Evolutionary conservation across 92 coral and sea anemone genomes (phyloP).

Genomic region (Epizoanthus rinbou): DNA sequence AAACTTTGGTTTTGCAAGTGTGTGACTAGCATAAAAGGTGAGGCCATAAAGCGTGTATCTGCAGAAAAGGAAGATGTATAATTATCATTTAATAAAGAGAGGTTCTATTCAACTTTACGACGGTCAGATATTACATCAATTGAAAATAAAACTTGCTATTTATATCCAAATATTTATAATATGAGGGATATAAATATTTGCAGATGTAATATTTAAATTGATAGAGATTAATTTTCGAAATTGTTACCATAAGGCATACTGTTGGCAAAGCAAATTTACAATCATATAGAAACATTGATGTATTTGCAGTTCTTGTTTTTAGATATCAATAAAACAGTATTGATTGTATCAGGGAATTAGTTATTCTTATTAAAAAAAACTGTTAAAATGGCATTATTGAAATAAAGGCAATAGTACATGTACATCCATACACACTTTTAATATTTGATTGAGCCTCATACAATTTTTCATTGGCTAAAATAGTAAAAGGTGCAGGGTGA

Average conservation of each 20-base stretch:
- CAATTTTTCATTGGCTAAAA: background rate
- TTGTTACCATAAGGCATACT: background rate
- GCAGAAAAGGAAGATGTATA: conserved; percentile 22
- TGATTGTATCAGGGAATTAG: conserved; percentile 5
- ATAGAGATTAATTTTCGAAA: background rate
- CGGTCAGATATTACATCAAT: too few relatives aligned
- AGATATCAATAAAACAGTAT: background rate
- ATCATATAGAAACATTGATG: background rate
- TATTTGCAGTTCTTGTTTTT: background rate
- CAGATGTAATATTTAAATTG: background rate
- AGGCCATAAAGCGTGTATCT: conserved; percentile 44
- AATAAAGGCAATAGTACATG: conserved; percentile 3
- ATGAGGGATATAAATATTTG: too few relatives aligned
- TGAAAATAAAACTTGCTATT: too few relatives aligned
- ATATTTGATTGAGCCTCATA: background rate
- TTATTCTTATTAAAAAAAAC: background rate
- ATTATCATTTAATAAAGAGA: too few relatives aligned
- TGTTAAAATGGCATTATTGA: background rate
- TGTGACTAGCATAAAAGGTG: conserved; percentile 43
- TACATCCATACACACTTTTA: background rate
- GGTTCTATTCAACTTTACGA: too few relatives aligned
- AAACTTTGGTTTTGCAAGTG: conserved; percentile 37
- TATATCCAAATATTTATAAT: too few relatives aligned
- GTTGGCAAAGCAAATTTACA: conserved; percentile 1
- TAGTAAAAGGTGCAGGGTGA: too few relatives aligned